Base-by-base conservation (phyloP, 2,113 vertebrate genomes). In the Chaetorhynchus papuensis region DNA sequence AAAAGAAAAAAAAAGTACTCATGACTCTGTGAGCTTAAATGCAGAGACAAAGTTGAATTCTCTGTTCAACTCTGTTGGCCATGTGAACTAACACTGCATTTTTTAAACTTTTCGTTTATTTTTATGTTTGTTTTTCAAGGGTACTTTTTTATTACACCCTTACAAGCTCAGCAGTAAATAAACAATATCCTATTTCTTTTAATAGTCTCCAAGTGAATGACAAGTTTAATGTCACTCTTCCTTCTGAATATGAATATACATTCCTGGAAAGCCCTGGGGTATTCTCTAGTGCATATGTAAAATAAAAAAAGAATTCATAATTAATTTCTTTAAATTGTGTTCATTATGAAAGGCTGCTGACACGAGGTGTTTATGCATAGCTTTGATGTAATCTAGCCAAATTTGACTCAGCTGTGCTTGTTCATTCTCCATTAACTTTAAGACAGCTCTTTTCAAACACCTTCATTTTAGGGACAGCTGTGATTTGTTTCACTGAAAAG, bases 401-500 rank as follows among this genome's bases (percentile, higher is more conserved):
- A 89, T 82, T 74, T 93, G 72, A 84, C 49, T 92, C 69, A 69
- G 70, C 74, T 87, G 77, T 87, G 49, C 16, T 35, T 82, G 17
- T 71, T 91, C 84, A 65, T 27, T 53, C 69, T 89, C 41, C 56
- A 78, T 70, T 92, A 78, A 78, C 57, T 95, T 83, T 35, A 83
- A 94, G 71, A 45, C 82, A 60, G 18, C 64, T 92, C 52, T 87
- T 87, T 75, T 78, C 42, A 91, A 93, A 83, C 37, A 68, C 45
- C 83, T 89, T 89, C 20, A 31, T 76, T 86, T 87, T 75, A 71
- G 80, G 30, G 77, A 56, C 57, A 87, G 69, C 72, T 86, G 77
- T 92, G 87, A 66, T 78, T 87, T 82, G n/a, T 94, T 94, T 84
- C 53, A 30, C 49, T 90, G 65, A 85, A 87, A 91, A 91, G 41